Percentiles rank a stretch among this genome's conserved stretches.
Conservation (phyloP, 2,888 invertebrate species). For the Heliconius charithonia region DNA sequence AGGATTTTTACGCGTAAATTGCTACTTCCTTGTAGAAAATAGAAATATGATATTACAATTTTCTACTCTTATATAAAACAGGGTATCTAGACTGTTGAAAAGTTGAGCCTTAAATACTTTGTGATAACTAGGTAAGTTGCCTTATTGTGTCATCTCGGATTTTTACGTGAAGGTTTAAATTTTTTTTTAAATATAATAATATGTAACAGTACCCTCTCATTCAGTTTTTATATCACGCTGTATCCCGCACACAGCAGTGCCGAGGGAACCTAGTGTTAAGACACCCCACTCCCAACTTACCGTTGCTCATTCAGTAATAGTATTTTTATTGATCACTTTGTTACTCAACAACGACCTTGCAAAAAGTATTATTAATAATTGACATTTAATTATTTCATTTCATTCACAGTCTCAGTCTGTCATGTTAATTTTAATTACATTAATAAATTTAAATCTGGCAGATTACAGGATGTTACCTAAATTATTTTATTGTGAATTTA, state of each 20-base stretch:
- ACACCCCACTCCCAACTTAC: too few species aligned
- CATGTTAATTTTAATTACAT: conserved; percentile 17
- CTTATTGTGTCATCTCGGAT: conserved; percentile 1
- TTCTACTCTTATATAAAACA: background rate
- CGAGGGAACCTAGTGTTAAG: too few species aligned
- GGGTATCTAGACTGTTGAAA: conserved; percentile 18
- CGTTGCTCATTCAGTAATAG: conserved; percentile 13
- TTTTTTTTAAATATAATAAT: too few species aligned
- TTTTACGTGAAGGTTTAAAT: background rate
- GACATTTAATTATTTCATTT: conserved; percentile 23
- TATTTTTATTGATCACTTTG: conserved; percentile 1
- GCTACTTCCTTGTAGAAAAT: background rate
- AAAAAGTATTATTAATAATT: conserved; percentile 19
- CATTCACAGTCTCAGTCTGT: conserved; percentile 23
- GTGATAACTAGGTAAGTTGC: conserved; percentile 2
- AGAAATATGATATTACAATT: background rate
- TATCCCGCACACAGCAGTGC: too few species aligned
- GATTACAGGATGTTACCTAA: conserved; percentile 7
- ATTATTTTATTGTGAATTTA: conserved; percentile 20
- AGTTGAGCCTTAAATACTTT: conserved; percentile 21
- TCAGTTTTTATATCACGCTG: conserved; percentile 1
- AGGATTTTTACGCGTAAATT: background rate
- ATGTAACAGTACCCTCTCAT: background rate
- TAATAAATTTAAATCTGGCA: conserved; percentile 20
- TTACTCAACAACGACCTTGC: conserved; percentile 21